These are phyloP conservation scores for Hydropotes inermis DNA, from an alignment of 2,113 vertebrate genomes.

Conservation along the genomic window DNA sequence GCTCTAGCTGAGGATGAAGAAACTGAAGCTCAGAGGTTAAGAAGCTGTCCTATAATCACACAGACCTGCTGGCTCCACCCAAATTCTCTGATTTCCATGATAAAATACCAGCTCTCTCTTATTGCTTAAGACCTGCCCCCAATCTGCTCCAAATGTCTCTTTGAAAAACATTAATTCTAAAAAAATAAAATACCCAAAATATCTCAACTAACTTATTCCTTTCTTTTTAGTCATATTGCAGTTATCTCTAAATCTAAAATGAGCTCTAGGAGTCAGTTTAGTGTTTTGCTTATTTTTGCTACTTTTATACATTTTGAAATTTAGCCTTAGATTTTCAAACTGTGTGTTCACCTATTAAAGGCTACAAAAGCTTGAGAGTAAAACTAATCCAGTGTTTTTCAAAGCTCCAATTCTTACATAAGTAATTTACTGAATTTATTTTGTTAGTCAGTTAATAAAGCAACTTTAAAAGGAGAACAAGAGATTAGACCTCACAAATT, in stretches of 20 bases:
- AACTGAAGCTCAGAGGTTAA: neutral
- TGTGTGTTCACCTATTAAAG: neutral
- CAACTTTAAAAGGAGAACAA: neutral
- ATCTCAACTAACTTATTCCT: neutral
- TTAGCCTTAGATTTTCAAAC: conserved; percentile 18
- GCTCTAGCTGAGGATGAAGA: neutral
- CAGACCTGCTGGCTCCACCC: neutral
- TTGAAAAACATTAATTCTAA: neutral
- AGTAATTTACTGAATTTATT: neutral
- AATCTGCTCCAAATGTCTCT: neutral
- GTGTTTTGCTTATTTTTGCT: neutral
- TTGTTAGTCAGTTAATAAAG: neutral
- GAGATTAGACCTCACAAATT: neutral
- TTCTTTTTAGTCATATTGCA: neutral
- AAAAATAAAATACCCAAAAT: neutral
- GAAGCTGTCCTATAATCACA: neutral
- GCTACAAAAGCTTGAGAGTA: neutral
- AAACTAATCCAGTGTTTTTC: neutral
- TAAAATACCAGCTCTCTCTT: neutral
- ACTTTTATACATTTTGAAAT: neutral
- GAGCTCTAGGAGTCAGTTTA: neutral
- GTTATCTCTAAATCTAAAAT: neutral
- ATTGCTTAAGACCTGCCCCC: neutral
- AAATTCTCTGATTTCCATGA: neutral
- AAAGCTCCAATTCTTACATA: neutral